Evolutionary conservation across 2,113 vertebrate species (phyloP).

Genomic region (Cyanocitta stelleri): DNA sequence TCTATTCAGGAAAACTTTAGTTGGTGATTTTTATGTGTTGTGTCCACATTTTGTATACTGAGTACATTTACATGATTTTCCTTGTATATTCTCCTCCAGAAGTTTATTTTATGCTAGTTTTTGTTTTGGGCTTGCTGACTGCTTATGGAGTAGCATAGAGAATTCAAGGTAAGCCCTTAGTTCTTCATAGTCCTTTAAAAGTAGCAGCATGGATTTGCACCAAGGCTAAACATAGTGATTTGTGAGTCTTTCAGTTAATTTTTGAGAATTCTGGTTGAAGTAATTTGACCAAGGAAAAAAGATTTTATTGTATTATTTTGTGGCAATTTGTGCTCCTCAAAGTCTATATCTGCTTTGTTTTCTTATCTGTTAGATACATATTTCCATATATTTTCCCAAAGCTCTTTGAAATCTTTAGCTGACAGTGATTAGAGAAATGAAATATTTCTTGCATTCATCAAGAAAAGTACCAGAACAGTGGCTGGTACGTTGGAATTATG

Average conservation of each 20-base stretch:
- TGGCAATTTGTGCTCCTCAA: not conserved
- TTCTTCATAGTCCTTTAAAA: slow-evolving; percentile 1
- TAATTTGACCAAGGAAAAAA: not conserved
- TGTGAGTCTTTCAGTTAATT: not conserved
- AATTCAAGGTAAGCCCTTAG: not conserved
- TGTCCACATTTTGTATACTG: not conserved
- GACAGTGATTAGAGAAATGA: not conserved
- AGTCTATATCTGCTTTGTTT: not conserved
- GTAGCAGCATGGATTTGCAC: not conserved
- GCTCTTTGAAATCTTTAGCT: not conserved
- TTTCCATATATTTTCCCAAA: not conserved
- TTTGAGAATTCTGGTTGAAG: not conserved
- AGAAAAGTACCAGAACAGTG: not conserved
- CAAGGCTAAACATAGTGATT: not conserved
- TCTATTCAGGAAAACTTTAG: not conserved
- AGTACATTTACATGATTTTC: not conserved
- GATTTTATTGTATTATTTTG: not conserved
- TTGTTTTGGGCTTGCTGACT: slow-evolving; percentile 3
- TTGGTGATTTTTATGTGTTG: not conserved
- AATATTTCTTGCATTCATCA: not conserved
- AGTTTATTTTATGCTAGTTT: not conserved
- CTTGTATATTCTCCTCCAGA: not conserved
- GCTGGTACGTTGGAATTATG: not conserved
- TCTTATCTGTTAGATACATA: not conserved
- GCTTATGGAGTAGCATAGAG: not conserved